Base-by-base conservation (phyloP, 2,797 vertebrate genomes). In the Hybognathus amarus region DNA sequence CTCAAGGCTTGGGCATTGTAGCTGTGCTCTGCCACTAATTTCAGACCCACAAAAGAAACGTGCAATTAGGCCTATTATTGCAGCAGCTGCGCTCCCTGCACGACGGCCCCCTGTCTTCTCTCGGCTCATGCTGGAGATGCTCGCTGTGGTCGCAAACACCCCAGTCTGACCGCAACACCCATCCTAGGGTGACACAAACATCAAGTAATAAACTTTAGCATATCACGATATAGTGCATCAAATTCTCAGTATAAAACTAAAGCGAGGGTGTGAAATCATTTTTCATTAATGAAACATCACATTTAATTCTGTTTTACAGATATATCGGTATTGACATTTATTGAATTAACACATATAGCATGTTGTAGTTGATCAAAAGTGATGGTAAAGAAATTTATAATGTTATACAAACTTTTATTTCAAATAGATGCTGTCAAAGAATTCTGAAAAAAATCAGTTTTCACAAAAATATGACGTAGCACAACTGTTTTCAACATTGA, bases 21-120 rank as follows among this genome's bases (percentile, higher is more conserved):
- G 95, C 96, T 96, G 96, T 94, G 91, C 97, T 96, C 96, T 92
- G 93, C 95, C 95, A 94, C 96, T 97, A 97, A 98, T 98, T 97
- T 97, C 92, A 95, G 93, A 91, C 93, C 95, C 94, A 95, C 94
- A 94, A 96, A 95, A 97, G 96, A 96, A 97, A 96, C 93, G 90
- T 97, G 96, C 96, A 97, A 98, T 98, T 97, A 98, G 95, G 92
- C 94, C 95, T 95, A 97, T 97, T 98, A 97, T 97, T 94, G 96
- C 94, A 95, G 96, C 97, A 97, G 97, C 97, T 98, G 97, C 94
- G 95, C 93, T 93, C 94, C 95, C 93, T 90, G 92, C 90, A 95
- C 94, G 90, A 94, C 94, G 93, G 94, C 91, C 91, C 92, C 89
- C 87, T 83, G 84, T 92, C 91, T 90, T 91, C 91, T 92, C 88